Conservation (phyloP, 2,888 invertebrate species). For the Megalurothrips usitatus region DNA sequence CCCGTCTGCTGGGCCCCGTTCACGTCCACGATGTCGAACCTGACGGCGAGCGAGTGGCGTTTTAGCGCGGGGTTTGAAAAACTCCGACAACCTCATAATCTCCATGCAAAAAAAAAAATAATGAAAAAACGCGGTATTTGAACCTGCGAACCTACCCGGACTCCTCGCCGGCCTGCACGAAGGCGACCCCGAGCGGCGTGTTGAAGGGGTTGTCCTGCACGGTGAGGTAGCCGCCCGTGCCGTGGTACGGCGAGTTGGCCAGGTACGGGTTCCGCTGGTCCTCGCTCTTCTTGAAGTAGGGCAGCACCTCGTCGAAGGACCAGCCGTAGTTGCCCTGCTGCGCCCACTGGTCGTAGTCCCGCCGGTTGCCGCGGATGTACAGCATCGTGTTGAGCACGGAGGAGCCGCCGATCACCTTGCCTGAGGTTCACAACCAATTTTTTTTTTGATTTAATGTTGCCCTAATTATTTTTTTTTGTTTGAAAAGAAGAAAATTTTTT, state of each 20-base stretch:
- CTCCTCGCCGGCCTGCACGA: constrained; percentile 84
- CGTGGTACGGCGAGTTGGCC: constrained; percentile 66
- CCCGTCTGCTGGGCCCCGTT: constrained; percentile 85
- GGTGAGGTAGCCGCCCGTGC: constrained; percentile 69
- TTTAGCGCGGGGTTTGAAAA: background rate
- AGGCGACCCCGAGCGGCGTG: constrained; percentile 78
- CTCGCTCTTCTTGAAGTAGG: constrained; percentile 80
- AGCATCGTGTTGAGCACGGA: constrained; percentile 88
- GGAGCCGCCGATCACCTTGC: constrained; percentile 71
- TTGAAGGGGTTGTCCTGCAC: constrained; percentile 73
- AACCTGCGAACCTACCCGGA: constrained; percentile 57
- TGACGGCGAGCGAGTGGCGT: background rate
- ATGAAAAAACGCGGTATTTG: too few species aligned
- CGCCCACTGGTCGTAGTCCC: constrained; percentile 86
- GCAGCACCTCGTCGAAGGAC: constrained; percentile 75
- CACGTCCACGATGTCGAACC: constrained; percentile 74
- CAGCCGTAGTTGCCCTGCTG: constrained; percentile 80
- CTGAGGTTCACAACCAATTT: too few species aligned
- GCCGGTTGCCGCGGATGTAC: constrained; percentile 79
- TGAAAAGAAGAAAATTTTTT: background rate
- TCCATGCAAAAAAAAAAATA: too few species aligned
- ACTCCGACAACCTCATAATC: background rate
- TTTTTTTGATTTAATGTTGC: too few species aligned
- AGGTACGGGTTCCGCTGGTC: constrained; percentile 86
- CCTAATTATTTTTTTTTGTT: too few species aligned